Evolutionary conservation across 2,113 vertebrate genomes (phyloP), one percentile per base, ranked within the genome.

Genomic region (Raja brachyura): DNA sequence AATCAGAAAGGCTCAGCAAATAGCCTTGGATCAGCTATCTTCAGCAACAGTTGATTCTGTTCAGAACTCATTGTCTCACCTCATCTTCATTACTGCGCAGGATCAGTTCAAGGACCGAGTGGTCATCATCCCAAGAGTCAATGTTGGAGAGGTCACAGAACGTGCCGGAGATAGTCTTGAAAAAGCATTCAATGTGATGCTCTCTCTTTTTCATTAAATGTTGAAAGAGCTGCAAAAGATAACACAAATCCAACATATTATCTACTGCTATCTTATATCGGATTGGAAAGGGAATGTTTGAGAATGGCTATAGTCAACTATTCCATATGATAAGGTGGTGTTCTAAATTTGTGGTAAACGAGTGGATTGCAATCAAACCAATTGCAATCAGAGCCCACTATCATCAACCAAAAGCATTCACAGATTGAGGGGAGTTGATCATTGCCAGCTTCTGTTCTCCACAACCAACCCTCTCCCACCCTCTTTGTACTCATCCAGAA

Each of bases 141-240:
- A 99, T 98, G 95, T 99, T 98, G 0, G 97, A 97, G 94, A 99
- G 97, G 95, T 99, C 98, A 0, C 98, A 99, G 4, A 99, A 96
- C 70, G 97, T 96, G 76, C 98, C 97, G 22, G 96, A 97, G 94
- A 99, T 70, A 0, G 98, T 97, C 7, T 98, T 98, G 68, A 97
- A 97, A 0, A 95, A 97, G 98, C 98, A 99, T 94, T 99, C 98
- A 90, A 97, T 94, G 10, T 97, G 95, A 20, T 96, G 97, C 70
- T 74, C 31, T 93, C 98, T 95, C 94, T 97, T 98, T 94, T 98
- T 98, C 94, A 99, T 96, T 63, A 99, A 94, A 94, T 99, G 97
- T 94, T 99, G 98, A 94, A 99, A 99, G 93, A 96, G 97, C 99
- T 99, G 90, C 33, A 73, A 73, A 28, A 88, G 11, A 88, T 7